These are phyloP conservation scores for Ptyas mucosa DNA, from an alignment of 2,113 vertebrate genomes.

Conservation along the genomic window DNA sequence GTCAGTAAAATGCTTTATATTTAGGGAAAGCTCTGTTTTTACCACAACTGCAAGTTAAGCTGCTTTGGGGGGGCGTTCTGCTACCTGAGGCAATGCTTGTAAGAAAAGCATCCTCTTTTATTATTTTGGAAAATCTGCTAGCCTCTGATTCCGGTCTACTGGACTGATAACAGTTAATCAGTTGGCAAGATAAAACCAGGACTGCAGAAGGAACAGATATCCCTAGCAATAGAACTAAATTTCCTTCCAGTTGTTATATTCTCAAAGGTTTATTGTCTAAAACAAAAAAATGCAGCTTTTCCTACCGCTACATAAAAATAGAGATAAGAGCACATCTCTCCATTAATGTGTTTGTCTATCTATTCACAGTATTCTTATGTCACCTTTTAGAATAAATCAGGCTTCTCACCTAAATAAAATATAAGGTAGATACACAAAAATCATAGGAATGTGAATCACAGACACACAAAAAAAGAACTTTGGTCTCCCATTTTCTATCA, in stretches of 20 bases:
- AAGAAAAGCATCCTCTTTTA: not conserved
- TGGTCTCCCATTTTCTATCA: not conserved
- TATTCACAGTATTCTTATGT: not conserved
- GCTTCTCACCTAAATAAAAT: not conserved
- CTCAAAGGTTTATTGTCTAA: not conserved
- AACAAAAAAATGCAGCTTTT: not conserved
- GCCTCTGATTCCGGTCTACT: not conserved
- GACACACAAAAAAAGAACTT: not conserved
- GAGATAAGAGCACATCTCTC: not conserved
- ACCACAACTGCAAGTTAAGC: not conserved
- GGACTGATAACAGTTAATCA: not conserved
- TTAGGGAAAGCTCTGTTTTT: not conserved
- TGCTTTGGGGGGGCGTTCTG: not conserved
- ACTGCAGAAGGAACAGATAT: not conserved
- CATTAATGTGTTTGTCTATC: not conserved
- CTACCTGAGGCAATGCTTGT: not conserved
- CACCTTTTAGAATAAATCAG: not conserved
- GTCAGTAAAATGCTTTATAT: not conserved
- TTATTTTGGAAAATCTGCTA: not conserved
- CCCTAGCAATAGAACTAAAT: not conserved
- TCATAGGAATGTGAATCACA: not conserved
- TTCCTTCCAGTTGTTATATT: not conserved
- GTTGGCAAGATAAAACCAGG: not conserved
- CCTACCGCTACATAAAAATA: not conserved
- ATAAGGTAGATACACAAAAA: not conserved